These are phyloP conservation scores for Amazona vittata DNA, from an alignment of 2,113 vertebrate genomes.

Conservation along the genomic window DNA sequence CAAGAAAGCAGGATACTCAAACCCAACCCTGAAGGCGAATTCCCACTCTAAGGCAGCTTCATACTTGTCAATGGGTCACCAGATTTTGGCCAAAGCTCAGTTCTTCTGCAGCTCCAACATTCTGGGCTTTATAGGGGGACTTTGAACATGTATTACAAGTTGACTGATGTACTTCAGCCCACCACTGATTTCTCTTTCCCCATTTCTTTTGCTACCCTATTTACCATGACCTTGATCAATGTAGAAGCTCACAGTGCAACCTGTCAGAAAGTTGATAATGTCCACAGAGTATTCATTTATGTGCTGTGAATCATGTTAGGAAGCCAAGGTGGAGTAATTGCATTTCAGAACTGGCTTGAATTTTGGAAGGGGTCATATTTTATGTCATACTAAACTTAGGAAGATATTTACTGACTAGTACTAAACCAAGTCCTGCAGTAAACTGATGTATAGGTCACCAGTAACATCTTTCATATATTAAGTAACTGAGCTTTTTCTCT, in stretches of 20 bases:
- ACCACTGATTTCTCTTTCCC: not conserved
- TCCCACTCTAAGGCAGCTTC: not conserved
- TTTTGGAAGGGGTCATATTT: not conserved
- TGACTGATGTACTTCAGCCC: not conserved
- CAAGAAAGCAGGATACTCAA: not conserved
- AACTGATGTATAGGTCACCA: not conserved
- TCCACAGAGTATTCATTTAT: not conserved
- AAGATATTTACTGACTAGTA: constrained; percentile 15
- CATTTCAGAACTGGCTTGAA: not conserved
- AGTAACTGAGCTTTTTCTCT: not conserved
- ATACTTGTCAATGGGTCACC: not conserved
- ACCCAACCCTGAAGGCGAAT: not conserved
- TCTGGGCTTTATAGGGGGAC: not conserved
- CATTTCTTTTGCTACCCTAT: not conserved
- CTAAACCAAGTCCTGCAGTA: not conserved
- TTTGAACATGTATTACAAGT: not conserved
- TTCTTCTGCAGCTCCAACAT: not conserved
- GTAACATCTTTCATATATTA: not conserved
- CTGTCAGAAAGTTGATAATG: constrained; percentile 12
- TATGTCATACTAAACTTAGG: not conserved
- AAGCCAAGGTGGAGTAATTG: not conserved
- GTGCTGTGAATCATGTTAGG: constrained; percentile 20
- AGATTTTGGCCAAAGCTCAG: not conserved
- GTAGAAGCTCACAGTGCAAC: not conserved
- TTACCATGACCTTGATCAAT: not conserved